These are phyloP conservation scores for Cynocephalus volans DNA, from an alignment of 2,113 vertebrate genomes.

Conservation along the genomic window DNA sequence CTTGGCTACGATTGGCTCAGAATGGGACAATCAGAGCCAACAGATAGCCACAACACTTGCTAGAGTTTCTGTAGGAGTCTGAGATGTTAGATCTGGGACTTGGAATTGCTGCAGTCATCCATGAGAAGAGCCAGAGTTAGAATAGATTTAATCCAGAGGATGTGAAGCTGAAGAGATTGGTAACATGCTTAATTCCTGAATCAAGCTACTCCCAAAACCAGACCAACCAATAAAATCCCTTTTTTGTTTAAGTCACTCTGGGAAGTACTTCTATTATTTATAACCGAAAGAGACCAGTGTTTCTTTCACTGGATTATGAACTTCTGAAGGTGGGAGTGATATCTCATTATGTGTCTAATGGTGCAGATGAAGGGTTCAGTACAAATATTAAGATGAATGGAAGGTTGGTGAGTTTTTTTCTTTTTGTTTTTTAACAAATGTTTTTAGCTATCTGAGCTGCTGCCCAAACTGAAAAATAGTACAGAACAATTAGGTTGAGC, in stretches of 20 bases:
- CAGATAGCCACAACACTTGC: neutral
- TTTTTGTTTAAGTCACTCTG: slow-evolving; percentile 51
- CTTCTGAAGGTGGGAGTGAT: neutral
- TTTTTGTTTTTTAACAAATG: neutral
- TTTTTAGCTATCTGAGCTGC: slow-evolving; percentile 32
- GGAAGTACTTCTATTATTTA: slow-evolving; percentile 34
- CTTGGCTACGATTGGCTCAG: neutral
- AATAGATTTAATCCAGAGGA: slow-evolving; percentile 30
- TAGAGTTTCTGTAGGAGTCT: neutral
- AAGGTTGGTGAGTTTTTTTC: neutral
- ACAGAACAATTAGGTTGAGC: slow-evolving; percentile 38
- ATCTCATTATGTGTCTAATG: neutral
- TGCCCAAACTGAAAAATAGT: slow-evolving; percentile 38
- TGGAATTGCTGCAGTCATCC: neutral
- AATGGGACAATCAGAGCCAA: neutral
- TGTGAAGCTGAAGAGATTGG: neutral
- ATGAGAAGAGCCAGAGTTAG: neutral
- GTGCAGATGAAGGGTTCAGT: neutral
- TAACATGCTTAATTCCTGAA: neutral
- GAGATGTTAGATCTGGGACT: neutral
- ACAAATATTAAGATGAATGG: slow-evolving; percentile 33
- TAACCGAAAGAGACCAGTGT: neutral
- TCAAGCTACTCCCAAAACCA: slow-evolving; percentile 47
- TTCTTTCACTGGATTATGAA: slow-evolving; percentile 10
- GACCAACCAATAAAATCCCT: neutral